phyloP scores from a whole-genome alignment of 1,140 invertebrate genomes.

The Octopus bimaculoides region DNA sequence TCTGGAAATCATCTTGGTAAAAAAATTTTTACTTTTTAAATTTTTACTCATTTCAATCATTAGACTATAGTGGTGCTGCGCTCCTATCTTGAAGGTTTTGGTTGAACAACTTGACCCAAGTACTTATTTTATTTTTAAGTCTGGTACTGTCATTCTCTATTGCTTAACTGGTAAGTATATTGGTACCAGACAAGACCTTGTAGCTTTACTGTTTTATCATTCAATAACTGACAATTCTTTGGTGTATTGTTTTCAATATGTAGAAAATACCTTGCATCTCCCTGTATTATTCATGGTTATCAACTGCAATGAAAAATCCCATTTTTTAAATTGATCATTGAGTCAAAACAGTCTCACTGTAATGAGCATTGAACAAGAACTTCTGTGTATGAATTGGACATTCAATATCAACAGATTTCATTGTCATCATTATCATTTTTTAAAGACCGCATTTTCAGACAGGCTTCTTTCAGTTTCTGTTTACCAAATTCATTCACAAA shows the following conservation, averaged over 20 bases:
- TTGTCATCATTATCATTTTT: too few species aligned
- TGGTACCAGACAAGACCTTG: constrained; percentile 1
- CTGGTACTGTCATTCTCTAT: background rate
- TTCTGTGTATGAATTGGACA: background rate
- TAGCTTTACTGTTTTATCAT: background rate
- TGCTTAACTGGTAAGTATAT: background rate
- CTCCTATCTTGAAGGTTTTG: background rate
- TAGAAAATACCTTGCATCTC: constrained; percentile 1
- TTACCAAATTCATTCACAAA: too few species aligned
- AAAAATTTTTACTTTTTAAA: too few species aligned
- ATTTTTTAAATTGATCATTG: background rate
- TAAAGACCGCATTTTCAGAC: too few species aligned
- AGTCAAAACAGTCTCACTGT: constrained; percentile 4
- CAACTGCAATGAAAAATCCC: background rate
- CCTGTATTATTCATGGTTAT: background rate
- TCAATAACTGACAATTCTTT: constrained; percentile 7
- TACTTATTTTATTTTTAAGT: background rate
- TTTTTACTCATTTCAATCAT: too few species aligned
- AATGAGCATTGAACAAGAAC: background rate
- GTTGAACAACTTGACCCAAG: background rate
- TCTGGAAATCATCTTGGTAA: too few species aligned
- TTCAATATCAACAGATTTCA: background rate
- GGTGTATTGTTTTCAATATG: background rate
- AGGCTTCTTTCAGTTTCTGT: too few species aligned
- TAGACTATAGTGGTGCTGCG: too few species aligned